A percentile compares a stretch with the other conserved stretches of the same genome.
Evolutionary conservation across 1,140 invertebrate species (phyloP).

Genomic region (Zaprionus lachaisei): DNA sequence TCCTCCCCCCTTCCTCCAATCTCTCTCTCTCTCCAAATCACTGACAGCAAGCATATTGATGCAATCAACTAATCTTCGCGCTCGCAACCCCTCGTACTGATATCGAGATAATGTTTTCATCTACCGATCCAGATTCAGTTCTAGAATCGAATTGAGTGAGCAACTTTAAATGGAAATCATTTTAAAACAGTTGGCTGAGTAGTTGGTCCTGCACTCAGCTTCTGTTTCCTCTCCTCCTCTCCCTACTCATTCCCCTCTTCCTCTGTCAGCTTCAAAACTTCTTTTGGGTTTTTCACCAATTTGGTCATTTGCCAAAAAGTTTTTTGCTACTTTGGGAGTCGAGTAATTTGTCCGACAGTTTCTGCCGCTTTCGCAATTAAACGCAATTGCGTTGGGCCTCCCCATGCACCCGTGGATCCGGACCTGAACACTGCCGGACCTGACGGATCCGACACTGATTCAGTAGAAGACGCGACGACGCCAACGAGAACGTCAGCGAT

Average conservation of each 20-base stretch:
- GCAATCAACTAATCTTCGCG: constrained; percentile 84
- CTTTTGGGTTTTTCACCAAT: constrained; percentile 33
- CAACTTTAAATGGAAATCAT: constrained; percentile 38
- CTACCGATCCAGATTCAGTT: constrained; percentile 44
- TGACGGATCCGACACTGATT: constrained; percentile 1
- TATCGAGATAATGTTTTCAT: constrained; percentile 47
- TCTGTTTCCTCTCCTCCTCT: neutral
- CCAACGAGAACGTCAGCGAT: constrained; percentile 51
- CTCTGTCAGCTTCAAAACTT: neutral
- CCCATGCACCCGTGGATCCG: neutral
- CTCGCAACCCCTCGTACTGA: constrained; percentile 46
- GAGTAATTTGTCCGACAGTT: constrained; percentile 69
- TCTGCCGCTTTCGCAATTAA: constrained; percentile 68
- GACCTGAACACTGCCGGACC: constrained; percentile 2
- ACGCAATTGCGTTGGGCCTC: constrained; percentile 69
- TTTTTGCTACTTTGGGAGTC: constrained; percentile 55
- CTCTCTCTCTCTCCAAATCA: neutral
- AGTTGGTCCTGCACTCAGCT: constrained; percentile 26
- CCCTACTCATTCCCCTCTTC: neutral
- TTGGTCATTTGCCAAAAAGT: constrained; percentile 76
- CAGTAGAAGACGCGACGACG: constrained; percentile 52
- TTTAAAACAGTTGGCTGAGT: constrained; percentile 59
- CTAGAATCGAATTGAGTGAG: constrained; percentile 52
- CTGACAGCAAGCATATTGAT: constrained; percentile 80
- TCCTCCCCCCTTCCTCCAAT: neutral